phyloP scores from a whole-genome alignment of 30 jellyfish, hydroid and myxozoan genomes.

The Cassiopea xamachana region DNA sequence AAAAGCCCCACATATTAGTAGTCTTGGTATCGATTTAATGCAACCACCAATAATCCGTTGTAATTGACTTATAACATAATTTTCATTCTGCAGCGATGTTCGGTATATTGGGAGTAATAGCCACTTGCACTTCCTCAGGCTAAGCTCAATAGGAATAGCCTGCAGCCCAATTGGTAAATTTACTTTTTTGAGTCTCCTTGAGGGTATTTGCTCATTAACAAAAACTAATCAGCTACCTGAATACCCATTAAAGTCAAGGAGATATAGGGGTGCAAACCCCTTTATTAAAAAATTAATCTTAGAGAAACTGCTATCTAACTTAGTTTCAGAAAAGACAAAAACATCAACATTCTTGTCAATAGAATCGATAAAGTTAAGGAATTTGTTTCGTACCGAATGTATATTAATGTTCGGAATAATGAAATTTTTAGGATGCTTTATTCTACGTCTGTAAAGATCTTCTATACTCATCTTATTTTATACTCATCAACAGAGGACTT shows the following conservation, averaged over 20 bases:
- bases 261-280: too few relatives aligned
- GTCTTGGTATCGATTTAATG: neutral
- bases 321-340: too few relatives aligned
- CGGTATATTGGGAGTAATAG: slow-evolving; percentile 13
- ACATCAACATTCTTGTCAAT: neutral
- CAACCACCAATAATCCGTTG: neutral
- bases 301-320: too few relatives aligned
- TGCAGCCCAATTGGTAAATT: neutral
- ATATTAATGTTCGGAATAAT: neutral
- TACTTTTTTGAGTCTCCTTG: neutral
- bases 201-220: neutral
- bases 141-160: slow-evolving; percentile 30
- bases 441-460: neutral
- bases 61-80: neutral
- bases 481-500: too few relatives aligned
- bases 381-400: neutral
- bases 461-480: neutral
- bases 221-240: too few relatives aligned
- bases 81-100: slow-evolving; percentile 20
- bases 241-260: too few relatives aligned
- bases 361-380: neutral
- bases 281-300: too few relatives aligned
- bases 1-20: slow-evolving; percentile 30
- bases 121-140: slow-evolving; percentile 9
- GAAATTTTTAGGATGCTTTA: neutral